Base-by-base conservation (phyloP, 2,888 invertebrate species). In the Chymomyza caudatula region DNA sequence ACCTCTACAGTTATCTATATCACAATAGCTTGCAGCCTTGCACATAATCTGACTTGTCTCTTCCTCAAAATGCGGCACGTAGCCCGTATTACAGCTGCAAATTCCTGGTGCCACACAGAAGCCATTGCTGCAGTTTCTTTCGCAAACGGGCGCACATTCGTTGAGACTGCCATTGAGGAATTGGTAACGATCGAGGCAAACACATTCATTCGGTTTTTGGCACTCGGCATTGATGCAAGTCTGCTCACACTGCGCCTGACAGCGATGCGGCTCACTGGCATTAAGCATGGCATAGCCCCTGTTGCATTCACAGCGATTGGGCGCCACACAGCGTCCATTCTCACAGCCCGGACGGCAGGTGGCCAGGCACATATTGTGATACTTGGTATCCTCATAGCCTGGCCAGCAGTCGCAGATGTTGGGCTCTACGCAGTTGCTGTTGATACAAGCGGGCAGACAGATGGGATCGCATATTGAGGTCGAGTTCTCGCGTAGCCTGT, bases 81-180 rank as follows among this genome's bases (percentile, higher is more conserved):
- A 86, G 8, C 93, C 93, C 3, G 88, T 77, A n/a, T 90, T 87
- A 76, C 94, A 94, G 25, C 89, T 90, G 80, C 94, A 94, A 15
- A 78, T 66, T 19, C 89, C 86, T 0, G 90, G 89, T 0, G 79
- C 84, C 8, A 82, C 71, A 63, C 89, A 89, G 0, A 73, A 67
- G 2, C 91, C 91, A 67, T 88, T 85, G 1, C 65, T 71, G 22
- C 91, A 91, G 0, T 69, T 63, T 11, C 82, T 74, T 1, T 79
- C 77, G 65, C 90, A 90, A 1, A 78, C 19, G 0, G 90, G 89
- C 1, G 70, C 81, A 64, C 90, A 90, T 44, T 90, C 90, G 5
- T 67, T 77, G 11, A 49, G 65, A 53, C 90, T 90, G 63, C 68
- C 80, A 4, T 70, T 17, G 0, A 89, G 19, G 47, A 84, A 79